A percentile compares a stretch with the other conserved stretches of the same genome.
Evolutionary conservation across 2,797 vertebrate genomes (phyloP).

Genomic region (Coilia nasus): DNA sequence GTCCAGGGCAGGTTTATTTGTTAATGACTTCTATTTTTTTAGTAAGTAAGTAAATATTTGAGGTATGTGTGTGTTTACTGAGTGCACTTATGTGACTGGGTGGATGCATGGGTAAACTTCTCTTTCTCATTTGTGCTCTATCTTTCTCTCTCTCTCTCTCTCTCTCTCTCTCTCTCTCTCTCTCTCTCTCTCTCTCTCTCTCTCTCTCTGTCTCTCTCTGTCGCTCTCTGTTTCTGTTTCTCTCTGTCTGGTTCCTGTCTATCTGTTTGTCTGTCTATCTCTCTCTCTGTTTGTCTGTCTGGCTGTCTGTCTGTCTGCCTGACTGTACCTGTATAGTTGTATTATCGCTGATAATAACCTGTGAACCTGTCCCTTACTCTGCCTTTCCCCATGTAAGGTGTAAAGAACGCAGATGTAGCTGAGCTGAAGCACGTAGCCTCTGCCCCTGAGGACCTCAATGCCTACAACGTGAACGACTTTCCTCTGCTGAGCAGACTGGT

Average conservation of each 20-base stretch:
- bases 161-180: no score
- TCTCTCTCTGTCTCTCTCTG: no score
- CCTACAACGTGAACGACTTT: constrained; percentile 91
- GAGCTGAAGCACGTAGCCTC: constrained; percentile 90
- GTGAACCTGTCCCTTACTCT: background rate
- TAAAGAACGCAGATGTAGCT: constrained; percentile 91
- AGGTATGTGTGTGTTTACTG: background rate
- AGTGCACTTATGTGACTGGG: background rate
- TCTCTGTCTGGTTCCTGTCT: no score
- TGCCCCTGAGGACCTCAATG: constrained; percentile 83
- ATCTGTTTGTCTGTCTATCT: no score
- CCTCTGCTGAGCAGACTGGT: constrained; percentile 87
- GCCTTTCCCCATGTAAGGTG: constrained; percentile 71
- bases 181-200: no score
- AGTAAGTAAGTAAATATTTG: background rate
- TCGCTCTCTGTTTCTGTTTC: background rate
- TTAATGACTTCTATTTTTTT: background rate
- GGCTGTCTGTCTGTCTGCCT: background rate
- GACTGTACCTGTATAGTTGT: background rate
- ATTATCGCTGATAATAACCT: no score
- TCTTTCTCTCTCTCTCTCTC: no score
- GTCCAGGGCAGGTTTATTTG: background rate
- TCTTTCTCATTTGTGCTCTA: no score
- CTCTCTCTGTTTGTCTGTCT: no score
- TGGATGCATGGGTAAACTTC: background rate